Conservation (phyloP, 2,113 vertebrate species). For the Oreochromis spilurus region DNA sequence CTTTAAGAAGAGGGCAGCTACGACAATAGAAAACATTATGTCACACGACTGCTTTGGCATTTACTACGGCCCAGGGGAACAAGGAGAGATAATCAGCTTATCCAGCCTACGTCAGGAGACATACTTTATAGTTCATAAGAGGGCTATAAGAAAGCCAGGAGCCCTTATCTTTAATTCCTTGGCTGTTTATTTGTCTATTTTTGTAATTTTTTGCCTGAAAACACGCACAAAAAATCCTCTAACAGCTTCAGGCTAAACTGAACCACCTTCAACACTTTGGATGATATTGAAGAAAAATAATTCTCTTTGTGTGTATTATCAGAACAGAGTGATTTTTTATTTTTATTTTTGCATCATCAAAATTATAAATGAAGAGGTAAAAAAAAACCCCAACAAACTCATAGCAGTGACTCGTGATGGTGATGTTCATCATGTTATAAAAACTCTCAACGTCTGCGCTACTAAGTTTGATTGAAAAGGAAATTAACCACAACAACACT, state of each 20-base stretch:
- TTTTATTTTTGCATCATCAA: neutral
- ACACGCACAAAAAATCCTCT: neutral
- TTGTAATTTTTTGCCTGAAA: neutral
- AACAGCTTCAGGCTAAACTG: neutral
- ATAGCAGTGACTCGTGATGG: neutral
- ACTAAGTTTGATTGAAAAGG: neutral
- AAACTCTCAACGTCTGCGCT: neutral
- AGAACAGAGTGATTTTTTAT: neutral
- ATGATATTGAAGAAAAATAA: neutral
- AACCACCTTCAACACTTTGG: neutral
- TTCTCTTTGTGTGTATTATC: neutral
- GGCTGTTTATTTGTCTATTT: neutral
- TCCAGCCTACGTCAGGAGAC: neutral
- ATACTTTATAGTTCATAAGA: neutral
- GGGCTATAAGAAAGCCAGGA: neutral
- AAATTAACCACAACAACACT: neutral
- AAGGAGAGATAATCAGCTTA: slow-evolving; percentile 16
- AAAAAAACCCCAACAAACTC: neutral
- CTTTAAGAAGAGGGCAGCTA: neutral
- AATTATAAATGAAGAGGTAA: neutral
- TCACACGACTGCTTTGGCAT: neutral
- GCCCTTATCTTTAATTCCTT: neutral
- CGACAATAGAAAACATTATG: slow-evolving; percentile 8
- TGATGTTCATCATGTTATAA: neutral
- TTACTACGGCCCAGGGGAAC: neutral